These are phyloP conservation scores for Hemicordylus capensis DNA, from an alignment of 2,113 vertebrate species.

Conservation along the genomic window DNA sequence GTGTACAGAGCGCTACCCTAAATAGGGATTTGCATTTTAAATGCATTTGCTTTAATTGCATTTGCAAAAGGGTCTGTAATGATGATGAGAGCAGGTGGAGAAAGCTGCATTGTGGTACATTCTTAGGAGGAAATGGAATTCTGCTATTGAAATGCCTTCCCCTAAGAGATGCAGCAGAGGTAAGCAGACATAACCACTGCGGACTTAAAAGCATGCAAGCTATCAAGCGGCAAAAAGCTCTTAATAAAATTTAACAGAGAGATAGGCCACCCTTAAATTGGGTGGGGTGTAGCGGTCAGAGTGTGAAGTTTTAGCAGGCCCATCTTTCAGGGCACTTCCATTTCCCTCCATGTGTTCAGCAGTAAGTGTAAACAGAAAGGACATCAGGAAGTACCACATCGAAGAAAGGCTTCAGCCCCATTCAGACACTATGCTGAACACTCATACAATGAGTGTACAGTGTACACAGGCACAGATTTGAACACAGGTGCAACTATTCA, in stretches of 20 bases:
- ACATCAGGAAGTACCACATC: background rate
- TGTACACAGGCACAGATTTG: too few species aligned
- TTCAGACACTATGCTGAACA: too few species aligned
- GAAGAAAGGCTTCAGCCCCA: too few species aligned
- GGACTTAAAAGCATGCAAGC: background rate
- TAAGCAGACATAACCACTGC: background rate
- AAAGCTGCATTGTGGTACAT: background rate
- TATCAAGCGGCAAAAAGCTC: background rate
- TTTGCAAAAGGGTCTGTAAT: background rate
- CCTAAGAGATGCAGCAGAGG: background rate
- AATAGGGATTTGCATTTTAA: slow-evolving; percentile 35
- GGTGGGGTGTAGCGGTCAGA: background rate
- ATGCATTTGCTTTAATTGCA: background rate
- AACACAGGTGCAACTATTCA: too few species aligned
- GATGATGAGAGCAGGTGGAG: background rate
- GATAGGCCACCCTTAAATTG: background rate
- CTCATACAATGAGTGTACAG: too few species aligned
- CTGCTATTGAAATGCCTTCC: background rate
- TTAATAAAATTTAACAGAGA: background rate
- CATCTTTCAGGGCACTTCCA: background rate
- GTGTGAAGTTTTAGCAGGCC: background rate
- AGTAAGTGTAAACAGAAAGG: background rate
- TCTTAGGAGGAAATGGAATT: background rate
- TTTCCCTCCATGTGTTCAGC: background rate
- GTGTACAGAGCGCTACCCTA: background rate